These are phyloP conservation scores for Vultur gryphus DNA, from an alignment of 2,797 vertebrate genomes.

Conservation along the genomic window DNA sequence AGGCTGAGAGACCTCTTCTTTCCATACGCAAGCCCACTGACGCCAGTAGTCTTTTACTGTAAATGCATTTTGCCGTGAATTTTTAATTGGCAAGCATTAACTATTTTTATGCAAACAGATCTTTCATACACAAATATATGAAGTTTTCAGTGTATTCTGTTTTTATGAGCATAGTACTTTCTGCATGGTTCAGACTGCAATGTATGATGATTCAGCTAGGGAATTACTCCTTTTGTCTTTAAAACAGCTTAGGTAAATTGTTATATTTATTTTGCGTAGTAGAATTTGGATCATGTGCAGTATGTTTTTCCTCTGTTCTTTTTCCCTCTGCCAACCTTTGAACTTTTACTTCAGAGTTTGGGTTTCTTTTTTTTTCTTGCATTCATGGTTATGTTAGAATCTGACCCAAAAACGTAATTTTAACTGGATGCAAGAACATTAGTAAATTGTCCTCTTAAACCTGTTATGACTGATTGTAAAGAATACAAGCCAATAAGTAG, in stretches of 20 bases:
- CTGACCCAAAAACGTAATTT: not conserved
- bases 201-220: not conserved
- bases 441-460: slow-evolving; percentile 15
- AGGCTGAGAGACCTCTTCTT: not conserved
- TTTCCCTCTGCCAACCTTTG: not conserved
- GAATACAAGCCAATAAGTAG: not conserved
- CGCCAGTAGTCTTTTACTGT: not conserved
- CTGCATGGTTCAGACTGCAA: not conserved
- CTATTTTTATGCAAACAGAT: not conserved
- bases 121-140: not conserved
- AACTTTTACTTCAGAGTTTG: not conserved
- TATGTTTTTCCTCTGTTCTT: not conserved
- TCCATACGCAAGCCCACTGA: not conserved
- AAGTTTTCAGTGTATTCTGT: not conserved
- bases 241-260: not conserved
- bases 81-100: not conserved
- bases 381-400: not conserved
- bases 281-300: not conserved
- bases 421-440: slow-evolving; percentile 1
- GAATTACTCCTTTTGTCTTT: not conserved
- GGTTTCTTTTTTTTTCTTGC: not conserved
- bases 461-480: not conserved
- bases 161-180: not conserved
- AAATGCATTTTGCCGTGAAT: not conserved
- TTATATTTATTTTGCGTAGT: not conserved